phyloP scores from a whole-genome alignment of 1,140 invertebrate genomes.

The Euura saliciscinereae region DNA sequence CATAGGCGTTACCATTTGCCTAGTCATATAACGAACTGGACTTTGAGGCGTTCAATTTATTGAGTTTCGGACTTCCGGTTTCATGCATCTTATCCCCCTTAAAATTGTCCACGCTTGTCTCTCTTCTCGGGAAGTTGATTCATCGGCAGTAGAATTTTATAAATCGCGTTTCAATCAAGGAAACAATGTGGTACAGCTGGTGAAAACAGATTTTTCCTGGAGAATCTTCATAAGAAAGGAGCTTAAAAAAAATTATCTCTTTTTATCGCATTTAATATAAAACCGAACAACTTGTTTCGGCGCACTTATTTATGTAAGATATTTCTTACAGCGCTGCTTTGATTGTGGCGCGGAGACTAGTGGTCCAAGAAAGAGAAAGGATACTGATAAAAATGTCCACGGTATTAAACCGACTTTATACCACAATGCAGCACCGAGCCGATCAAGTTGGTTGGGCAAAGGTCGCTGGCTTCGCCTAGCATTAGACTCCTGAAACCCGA shows the following conservation, averaged over 20 bases:
- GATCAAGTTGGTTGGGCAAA: background rate
- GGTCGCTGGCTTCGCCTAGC: background rate
- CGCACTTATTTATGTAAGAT: conserved; percentile 1
- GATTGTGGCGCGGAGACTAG: background rate
- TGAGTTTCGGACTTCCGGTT: background rate
- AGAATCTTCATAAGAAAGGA: too few relatives aligned
- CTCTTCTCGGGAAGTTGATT: too few relatives aligned
- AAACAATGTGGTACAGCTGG: too few relatives aligned
- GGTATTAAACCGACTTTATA: background rate
- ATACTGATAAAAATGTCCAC: background rate
- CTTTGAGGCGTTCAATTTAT: background rate
- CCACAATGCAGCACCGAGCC: background rate
- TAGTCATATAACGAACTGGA: background rate
- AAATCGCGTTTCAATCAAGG: too few relatives aligned
- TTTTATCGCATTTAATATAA: background rate
- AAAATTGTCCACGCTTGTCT: too few relatives aligned
- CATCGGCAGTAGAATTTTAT: too few relatives aligned
- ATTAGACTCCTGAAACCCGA: too few relatives aligned
- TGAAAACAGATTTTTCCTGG: too few relatives aligned
- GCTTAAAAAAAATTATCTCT: background rate
- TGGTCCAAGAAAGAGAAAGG: conserved; percentile 20
- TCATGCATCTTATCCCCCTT: too few relatives aligned
- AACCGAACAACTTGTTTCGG: background rate
- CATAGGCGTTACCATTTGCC: background rate
- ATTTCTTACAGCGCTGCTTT: conserved; percentile 2